Evolutionary conservation across 2,113 vertebrate species (phyloP).

Genomic region (Sinocyclocheilus anshuiensis): DNA sequence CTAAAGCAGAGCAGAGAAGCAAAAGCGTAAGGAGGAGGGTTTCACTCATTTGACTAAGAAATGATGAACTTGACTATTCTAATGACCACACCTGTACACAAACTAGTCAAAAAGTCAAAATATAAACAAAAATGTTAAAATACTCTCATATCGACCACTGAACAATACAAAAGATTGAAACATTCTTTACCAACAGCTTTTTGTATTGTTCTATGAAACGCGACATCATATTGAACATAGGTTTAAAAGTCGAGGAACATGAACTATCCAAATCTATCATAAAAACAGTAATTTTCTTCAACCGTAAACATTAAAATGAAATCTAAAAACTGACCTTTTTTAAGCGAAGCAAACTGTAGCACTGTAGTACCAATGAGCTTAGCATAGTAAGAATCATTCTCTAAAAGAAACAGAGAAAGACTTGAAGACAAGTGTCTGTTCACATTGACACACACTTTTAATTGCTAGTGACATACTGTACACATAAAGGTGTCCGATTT

Average conservation of each 20-base stretch:
- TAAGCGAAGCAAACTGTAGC: constrained; percentile 22
- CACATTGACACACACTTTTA: not conserved
- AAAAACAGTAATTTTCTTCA: too few species aligned
- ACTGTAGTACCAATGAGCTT: constrained; percentile 62
- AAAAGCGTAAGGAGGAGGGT: not conserved
- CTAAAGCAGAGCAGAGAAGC: constrained; percentile 5
- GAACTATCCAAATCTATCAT: not conserved
- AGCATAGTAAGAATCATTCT: constrained; percentile 44
- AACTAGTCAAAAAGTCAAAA: not conserved
- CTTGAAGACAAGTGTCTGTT: not conserved
- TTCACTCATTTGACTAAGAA: constrained; percentile 57
- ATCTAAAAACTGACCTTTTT: constrained; percentile 23
- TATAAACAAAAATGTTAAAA: not conserved
- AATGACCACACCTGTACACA: constrained; percentile 17
- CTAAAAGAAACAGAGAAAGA: constrained; percentile 48
- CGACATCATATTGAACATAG: not conserved
- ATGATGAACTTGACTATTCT: constrained; percentile 49
- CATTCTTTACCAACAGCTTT: not conserved
- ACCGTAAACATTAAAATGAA: not conserved
- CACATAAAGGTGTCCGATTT: constrained; percentile 42
- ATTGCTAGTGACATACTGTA: constrained; percentile 42
- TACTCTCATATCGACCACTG: not conserved
- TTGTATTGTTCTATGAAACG: not conserved
- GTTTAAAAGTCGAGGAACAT: not conserved
- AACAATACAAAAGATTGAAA: not conserved